phyloP scores from a whole-genome alignment of 2,888 invertebrate species.

The Coenonympha arcania region DNA sequence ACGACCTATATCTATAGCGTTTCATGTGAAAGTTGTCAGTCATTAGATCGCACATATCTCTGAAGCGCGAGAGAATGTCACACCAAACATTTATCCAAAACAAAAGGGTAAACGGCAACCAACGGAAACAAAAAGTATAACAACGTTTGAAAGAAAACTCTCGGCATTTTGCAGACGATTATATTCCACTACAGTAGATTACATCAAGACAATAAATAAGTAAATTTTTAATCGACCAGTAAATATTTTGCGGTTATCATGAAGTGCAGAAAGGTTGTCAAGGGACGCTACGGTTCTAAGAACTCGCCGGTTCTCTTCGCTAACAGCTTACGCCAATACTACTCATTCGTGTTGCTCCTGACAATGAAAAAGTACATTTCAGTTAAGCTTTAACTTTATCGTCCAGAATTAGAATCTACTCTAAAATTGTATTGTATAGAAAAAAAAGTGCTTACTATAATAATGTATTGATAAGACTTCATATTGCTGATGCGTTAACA shows the following conservation, averaged over 20 bases:
- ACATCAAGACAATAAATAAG: slow-evolving; percentile 8
- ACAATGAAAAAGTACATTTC: slow-evolving; percentile 18
- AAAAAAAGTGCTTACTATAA: slow-evolving; percentile 2
- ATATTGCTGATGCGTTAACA: too few relatives aligned
- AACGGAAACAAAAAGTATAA: slow-evolving; percentile 4
- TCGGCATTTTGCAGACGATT: slow-evolving; percentile 13
- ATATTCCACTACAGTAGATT: slow-evolving; percentile 14
- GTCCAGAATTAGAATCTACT: neutral
- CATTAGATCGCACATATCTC: neutral
- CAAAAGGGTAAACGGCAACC: slow-evolving; percentile 3
- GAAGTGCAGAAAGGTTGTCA: slow-evolving; percentile 12
- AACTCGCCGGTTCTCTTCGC: slow-evolving; percentile 15
- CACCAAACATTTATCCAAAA: neutral
- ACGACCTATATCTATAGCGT: neutral
- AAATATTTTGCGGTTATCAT: slow-evolving; percentile 6
- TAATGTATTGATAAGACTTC: neutral
- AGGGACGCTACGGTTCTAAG: slow-evolving; percentile 16
- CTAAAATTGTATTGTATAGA: neutral
- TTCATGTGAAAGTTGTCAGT: neutral
- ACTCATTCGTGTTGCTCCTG: slow-evolving; percentile 19
- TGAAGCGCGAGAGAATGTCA: neutral
- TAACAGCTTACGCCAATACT: slow-evolving; percentile 17
- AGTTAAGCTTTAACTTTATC: neutral
- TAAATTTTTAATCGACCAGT: too few relatives aligned
- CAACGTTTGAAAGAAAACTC: slow-evolving; percentile 15